These are phyloP conservation scores for Acronicta leporina DNA, from an alignment of 2,888 invertebrate species.

Conservation along the genomic window DNA sequence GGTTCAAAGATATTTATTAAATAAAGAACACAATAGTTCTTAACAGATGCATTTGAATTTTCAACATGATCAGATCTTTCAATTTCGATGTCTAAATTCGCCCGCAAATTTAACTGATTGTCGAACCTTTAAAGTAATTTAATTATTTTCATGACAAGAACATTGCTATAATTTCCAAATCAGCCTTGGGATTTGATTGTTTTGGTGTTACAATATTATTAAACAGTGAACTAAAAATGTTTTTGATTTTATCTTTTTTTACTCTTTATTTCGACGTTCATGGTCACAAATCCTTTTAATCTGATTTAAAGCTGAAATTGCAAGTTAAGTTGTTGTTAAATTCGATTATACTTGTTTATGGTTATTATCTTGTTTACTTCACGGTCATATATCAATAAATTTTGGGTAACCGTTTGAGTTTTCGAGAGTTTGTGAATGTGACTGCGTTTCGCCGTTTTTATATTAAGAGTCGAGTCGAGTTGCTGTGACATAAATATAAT, in stretches of 20 bases:
- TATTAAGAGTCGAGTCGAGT: too few relatives aligned
- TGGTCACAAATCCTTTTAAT: conserved; percentile 45
- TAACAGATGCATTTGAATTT: not conserved
- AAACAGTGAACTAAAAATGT: conserved; percentile 22
- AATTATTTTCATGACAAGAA: conserved; percentile 30
- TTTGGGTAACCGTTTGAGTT: not conserved
- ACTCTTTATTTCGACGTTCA: conserved; percentile 34
- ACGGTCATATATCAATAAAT: conserved; percentile 4
- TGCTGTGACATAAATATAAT: too few relatives aligned
- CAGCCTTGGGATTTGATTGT: conserved; percentile 37
- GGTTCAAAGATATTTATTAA: not conserved
- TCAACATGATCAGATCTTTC: not conserved
- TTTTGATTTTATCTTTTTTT: conserved; percentile 54
- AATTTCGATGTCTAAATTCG: not conserved
- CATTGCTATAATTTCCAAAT: conserved; percentile 26
- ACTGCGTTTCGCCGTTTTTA: too few relatives aligned
- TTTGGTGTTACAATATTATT: conserved; percentile 38
- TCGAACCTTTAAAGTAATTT: conserved; percentile 16
- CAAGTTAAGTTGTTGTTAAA: conserved; percentile 25
- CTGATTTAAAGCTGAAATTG: conserved; percentile 30
- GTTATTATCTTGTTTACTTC: conserved; percentile 26
- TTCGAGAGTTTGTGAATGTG: too few relatives aligned
- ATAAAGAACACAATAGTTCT: not conserved
- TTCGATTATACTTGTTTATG: conserved; percentile 29
- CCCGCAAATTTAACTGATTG: not conserved